Evolutionary conservation across 2,888 invertebrate species (phyloP), one percentile per base, ranked within the genome.

Genomic region (Acanthococcus lagerstroemiae): DNA sequence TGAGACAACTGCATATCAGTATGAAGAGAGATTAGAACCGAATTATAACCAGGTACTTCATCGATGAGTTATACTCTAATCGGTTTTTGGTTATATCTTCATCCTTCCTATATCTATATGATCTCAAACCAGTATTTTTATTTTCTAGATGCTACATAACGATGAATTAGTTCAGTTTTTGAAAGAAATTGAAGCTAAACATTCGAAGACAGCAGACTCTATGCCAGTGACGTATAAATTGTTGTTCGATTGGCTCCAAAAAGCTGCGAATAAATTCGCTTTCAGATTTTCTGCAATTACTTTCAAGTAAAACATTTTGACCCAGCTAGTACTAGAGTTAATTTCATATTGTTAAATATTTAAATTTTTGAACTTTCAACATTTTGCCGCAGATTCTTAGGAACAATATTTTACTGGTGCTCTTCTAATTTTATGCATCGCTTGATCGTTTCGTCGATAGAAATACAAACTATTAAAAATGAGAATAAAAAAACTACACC

Each of bases 361-460:
- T n/a, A n/a, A n/a, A n/a, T n/a, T n/a, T n/a, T n/a, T n/a, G n/a
- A n/a, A n/a, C n/a, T n/a, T n/a, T n/a, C n/a, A n/a, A n/a, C n/a
- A n/a, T n/a, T n/a, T n/a, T n/a, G n/a, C 15, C 6, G 52, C 24
- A 52, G 52, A 22, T 52, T 22, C 15, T 24, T 52, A 4, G 22
- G 22, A 52, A 22, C 24, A 15, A 52, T 21, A 24, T 37, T 21
- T 9, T 54, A 52, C 24, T 17, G n/a, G 6, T 27, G 21, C 3
- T 25, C 52, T 4, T n/a, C 37, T 9, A 37, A n/a, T 17, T 22
- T 37, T 17, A 24, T 63, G 22, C 27, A 24, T 22, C 48, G 37
- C 52, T 24, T 63, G 6, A 21, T 63, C 21, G 54, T 63, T 52
- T 52, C 63, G n/a, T 25, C 52, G 6, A 30, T 30, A 37, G 63